phyloP scores from a whole-genome alignment of 1,140 invertebrate species.

The Leptonema lineaticorne region DNA sequence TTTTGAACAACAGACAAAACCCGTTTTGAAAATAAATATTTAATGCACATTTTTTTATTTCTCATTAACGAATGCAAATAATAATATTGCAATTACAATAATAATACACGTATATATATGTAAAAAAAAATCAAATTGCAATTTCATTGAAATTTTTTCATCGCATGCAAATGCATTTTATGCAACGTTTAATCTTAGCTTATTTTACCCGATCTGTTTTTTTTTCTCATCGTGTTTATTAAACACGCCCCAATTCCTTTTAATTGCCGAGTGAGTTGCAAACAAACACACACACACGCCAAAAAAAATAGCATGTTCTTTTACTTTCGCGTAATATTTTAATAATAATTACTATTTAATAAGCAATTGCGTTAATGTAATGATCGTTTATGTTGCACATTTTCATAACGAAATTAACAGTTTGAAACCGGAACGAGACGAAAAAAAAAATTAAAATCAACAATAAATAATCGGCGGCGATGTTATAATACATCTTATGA shows the following conservation, averaged over 20 bases:
- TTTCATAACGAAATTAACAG: no score
- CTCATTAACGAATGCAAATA: not conserved
- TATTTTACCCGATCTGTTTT: not conserved
- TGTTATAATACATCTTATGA: no score
- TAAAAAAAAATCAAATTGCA: no score
- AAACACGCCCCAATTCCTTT: not conserved
- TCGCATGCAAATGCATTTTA: slow-evolving; percentile 1
- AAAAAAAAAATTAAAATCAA: no score
- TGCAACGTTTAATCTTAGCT: not conserved
- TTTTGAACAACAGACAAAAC: no score
- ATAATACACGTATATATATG: not conserved
- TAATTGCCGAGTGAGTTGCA: not conserved
- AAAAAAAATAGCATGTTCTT: no score
- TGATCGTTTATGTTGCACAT: not conserved
- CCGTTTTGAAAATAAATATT: no score
- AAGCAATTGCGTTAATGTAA: not conserved
- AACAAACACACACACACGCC: not conserved
- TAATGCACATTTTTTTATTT: no score
- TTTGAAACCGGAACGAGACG: no score
- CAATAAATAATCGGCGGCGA: no score
- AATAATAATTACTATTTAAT: not conserved
- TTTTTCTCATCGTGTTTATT: not conserved
- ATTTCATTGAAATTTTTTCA: not conserved
- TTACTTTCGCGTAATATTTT: not conserved
- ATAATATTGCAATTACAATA: not conserved